phyloP scores from a whole-genome alignment of 2,113 vertebrate genomes.

The Syrmaticus mikado region DNA sequence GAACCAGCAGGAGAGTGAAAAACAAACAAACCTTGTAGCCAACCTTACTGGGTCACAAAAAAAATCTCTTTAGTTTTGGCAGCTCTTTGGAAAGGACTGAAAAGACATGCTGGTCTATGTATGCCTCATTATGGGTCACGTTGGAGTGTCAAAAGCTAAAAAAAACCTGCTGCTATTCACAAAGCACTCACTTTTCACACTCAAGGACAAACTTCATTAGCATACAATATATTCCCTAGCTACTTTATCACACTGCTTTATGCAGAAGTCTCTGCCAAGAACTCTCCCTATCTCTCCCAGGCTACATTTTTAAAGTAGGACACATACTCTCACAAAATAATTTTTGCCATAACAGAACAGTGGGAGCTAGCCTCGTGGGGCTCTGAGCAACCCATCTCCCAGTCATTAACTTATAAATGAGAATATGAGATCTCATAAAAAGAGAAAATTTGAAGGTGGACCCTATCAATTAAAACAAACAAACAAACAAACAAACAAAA shows the following conservation, averaged over 20 bases:
- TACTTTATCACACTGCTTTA: neutral
- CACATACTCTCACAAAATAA: neutral
- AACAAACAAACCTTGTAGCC: constrained; percentile 52
- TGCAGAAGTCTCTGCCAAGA: neutral
- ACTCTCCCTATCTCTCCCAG: neutral
- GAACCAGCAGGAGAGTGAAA: constrained; percentile 44
- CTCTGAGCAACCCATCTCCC: neutral
- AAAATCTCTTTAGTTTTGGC: constrained; percentile 1
- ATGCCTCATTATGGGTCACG: constrained; percentile 29
- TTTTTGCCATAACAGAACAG: neutral
- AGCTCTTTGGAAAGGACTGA: constrained; percentile 45
- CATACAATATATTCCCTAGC: constrained; percentile 12
- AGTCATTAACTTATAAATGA: neutral
- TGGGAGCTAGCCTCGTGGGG: neutral
- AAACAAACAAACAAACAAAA: too few species aligned
- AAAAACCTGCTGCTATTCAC: constrained; percentile 25
- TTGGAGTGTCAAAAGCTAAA: constrained; percentile 42
- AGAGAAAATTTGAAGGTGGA: neutral
- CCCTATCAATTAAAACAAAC: neutral
- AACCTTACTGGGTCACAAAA: constrained; percentile 45
- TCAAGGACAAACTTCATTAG: constrained; percentile 35
- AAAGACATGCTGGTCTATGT: constrained; percentile 1
- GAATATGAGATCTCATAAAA: neutral
- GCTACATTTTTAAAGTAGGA: neutral
- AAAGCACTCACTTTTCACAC: constrained; percentile 5